Evolutionary conservation across 2,113 vertebrate species (phyloP), one percentile per base, ranked within the genome.

Genomic region (Oophaga pumilio): DNA sequence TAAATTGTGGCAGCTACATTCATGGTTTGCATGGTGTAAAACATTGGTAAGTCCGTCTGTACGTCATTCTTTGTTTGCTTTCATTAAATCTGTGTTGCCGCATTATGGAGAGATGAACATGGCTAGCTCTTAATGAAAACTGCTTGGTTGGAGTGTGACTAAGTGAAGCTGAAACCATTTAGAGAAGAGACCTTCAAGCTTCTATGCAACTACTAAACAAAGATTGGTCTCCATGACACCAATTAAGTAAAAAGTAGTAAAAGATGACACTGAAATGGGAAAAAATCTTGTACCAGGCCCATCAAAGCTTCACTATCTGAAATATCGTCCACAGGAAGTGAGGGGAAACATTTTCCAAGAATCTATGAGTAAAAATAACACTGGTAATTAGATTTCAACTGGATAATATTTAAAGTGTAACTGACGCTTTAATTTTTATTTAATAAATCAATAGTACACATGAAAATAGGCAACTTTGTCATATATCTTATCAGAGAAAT

Each of bases 191-290:
- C 86, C 66, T 82, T 87, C 66, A 62, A 52, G 53, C 86, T 50
- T 43, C 14, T 50, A 59, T 74, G n/a, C 26, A 20, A 24, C 78
- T 26, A 62, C 60, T 24, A 78, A 68, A 82, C 86, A 87, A 74
- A 82, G 78, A 87, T 86, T 53, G 17, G 86, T 73, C 59, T 57
- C 86, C 68, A 87, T 87, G 78, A 71, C 86, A 87, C 53, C 62
- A 82, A 71, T 73, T 24, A 59, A n/a, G 49, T 3, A 62, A 74
- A 73, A 59, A 2, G 28, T 20, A 60, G n/a, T n/a, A 74, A 56
- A 53, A 83, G 64, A 66, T 71, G 52, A 73, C 53, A 57, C 59
- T 33, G 43, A 52, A 24, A 17, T 26, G 28, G 26, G 33, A 52
- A n/a, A 20, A 76, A 53, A 60, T 66, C 43, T 85, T 85, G 59